phyloP scores from a whole-genome alignment of 2,113 vertebrate species.

The Paraplagusia blochii region DNA sequence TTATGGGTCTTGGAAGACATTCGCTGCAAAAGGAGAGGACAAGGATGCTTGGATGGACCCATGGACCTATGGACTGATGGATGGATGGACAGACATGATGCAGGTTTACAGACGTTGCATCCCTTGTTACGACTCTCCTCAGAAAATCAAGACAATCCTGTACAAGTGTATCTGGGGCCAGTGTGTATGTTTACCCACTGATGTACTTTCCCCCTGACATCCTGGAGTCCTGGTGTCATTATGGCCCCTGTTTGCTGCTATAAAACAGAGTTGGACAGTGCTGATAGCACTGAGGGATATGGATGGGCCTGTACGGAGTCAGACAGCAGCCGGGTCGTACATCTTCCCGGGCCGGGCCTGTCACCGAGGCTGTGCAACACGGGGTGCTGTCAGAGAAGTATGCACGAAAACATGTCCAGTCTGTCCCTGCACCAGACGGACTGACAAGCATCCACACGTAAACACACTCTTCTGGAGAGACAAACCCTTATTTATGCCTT shows the following conservation, averaged over 20 bases:
- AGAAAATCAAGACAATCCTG: slow-evolving; percentile 52
- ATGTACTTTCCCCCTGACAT: slow-evolving; percentile 45
- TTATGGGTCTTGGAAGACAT: too few relatives aligned
- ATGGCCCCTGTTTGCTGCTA: slow-evolving; percentile 52
- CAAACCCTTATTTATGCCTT: slow-evolving; percentile 52
- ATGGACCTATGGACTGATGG: too few relatives aligned
- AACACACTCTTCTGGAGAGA: slow-evolving; percentile 26
- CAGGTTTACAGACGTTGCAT: too few relatives aligned
- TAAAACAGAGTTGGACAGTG: slow-evolving; percentile 59
- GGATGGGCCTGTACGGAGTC: slow-evolving; percentile 48
- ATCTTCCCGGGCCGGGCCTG: slow-evolving; percentile 54
- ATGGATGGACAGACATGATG: too few relatives aligned
- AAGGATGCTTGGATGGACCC: too few relatives aligned
- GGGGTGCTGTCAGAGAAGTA: slow-evolving; percentile 22
- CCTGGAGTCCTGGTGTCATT: slow-evolving; percentile 45
- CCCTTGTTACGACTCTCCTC: slow-evolving; percentile 12
- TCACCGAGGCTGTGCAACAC: slow-evolving; percentile 27
- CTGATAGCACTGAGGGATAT: slow-evolving; percentile 64
- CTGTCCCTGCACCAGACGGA: slow-evolving; percentile 17
- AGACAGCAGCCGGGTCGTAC: slow-evolving; percentile 40
- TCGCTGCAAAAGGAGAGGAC: too few relatives aligned
- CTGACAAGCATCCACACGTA: slow-evolving; percentile 22
- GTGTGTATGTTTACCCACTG: slow-evolving; percentile 50
- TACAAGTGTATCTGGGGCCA: slow-evolving; percentile 54
- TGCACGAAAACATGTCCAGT: slow-evolving; percentile 28